Conservation (phyloP, 1,140 invertebrate genomes). For the Panagrolaimus sp. region DNA sequence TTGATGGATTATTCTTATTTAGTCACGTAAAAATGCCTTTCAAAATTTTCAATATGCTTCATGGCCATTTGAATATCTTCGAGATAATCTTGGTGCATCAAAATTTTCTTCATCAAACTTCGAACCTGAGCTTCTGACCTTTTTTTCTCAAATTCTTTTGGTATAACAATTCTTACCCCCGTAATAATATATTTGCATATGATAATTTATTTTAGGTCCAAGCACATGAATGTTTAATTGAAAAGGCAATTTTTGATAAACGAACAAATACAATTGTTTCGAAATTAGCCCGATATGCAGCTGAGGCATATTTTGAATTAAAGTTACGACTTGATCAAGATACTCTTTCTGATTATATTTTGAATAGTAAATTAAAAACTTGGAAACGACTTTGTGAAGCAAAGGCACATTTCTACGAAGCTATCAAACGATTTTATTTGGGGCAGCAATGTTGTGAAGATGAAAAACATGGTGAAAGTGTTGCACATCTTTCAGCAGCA, state of each 20-base stretch:
- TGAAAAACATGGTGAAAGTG: constrained; percentile 66
- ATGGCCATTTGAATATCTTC: constrained; percentile 79
- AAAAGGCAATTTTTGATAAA: constrained; percentile 92
- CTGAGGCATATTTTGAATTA: constrained; percentile 6
- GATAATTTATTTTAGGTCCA: constrained; percentile 38
- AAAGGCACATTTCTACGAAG: constrained; percentile 61
- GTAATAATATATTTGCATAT: constrained; percentile 21
- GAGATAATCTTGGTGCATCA: constrained; percentile 60
- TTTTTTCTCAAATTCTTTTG: constrained; percentile 67
- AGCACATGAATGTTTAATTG: constrained; percentile 89
- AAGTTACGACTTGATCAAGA: constrained; percentile 52
- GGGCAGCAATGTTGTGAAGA: constrained; percentile 85
- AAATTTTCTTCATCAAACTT: constrained; percentile 68
- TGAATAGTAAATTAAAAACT: constrained; percentile 62
- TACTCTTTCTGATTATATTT: constrained; percentile 68
- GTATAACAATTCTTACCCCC: constrained; percentile 55
- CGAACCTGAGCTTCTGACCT: constrained; percentile 74
- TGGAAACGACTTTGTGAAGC: constrained; percentile 50
- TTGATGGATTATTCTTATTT: constrained; percentile 32
- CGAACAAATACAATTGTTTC: constrained; percentile 85
- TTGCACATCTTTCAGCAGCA: constrained; percentile 72
- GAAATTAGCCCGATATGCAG: constrained; percentile 64
- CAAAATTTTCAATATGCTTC: constrained; percentile 94
- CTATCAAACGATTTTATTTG: constrained; percentile 73
- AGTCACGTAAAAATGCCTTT: constrained; percentile 88